These are phyloP conservation scores for Aptenodytes forsteri DNA, from an alignment of 2,113 vertebrate species.

Conservation along the genomic window DNA sequence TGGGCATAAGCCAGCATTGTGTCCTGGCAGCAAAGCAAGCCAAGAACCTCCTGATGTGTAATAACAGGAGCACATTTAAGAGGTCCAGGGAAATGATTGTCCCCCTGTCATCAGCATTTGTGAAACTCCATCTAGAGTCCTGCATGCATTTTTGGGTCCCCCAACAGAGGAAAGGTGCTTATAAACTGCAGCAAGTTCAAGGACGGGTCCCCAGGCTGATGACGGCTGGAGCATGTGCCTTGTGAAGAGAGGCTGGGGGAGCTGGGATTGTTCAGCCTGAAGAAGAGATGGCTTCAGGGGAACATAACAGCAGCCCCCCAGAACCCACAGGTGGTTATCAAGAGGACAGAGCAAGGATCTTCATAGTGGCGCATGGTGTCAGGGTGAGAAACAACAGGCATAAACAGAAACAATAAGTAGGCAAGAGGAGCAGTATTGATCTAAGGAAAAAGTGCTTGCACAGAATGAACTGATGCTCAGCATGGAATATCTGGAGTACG, in stretches of 20 bases:
- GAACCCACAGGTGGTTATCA: not conserved
- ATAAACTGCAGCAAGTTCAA: not conserved
- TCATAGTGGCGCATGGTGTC: not conserved
- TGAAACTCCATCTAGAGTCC: not conserved
- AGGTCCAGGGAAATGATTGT: not conserved
- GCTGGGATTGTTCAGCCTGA: not conserved
- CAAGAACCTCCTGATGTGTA: not conserved
- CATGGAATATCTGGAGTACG: not conserved
- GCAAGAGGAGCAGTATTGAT: not conserved
- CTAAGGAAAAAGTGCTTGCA: not conserved
- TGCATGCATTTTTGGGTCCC: not conserved
- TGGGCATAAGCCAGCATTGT: not conserved
- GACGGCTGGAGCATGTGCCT: accelerated
- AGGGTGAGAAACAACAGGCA: not conserved
- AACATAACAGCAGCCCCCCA: not conserved
- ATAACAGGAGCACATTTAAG: not conserved
- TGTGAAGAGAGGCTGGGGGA: not conserved
- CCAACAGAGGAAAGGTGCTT: not conserved
- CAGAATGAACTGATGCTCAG: not conserved
- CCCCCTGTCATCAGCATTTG: not conserved
- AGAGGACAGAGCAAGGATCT: not conserved
- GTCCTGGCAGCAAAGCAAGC: not conserved
- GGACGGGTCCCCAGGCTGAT: not conserved
- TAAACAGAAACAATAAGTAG: not conserved
- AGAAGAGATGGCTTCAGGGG: not conserved